phyloP scores from a whole-genome alignment of 2,888 invertebrate species.

The Nemapogon koenigi region DNA sequence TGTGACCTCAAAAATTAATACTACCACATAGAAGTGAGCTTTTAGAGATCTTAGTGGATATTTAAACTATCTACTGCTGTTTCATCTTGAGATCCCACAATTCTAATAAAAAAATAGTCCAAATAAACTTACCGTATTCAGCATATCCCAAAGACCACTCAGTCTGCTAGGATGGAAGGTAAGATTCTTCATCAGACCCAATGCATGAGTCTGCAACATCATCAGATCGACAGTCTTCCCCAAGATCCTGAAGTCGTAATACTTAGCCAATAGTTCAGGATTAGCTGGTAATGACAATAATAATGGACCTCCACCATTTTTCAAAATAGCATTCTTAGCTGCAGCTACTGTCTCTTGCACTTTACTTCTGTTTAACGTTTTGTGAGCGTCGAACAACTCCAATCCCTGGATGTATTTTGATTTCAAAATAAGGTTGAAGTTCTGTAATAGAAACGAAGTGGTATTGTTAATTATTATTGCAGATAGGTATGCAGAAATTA shows the following conservation, averaged over 20 bases:
- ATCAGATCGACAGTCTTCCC: slow-evolving; percentile 71
- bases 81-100: too few relatives aligned
- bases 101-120: too few relatives aligned
- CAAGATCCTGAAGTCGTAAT: slow-evolving; percentile 71
- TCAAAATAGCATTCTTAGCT: slow-evolving; percentile 46
- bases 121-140: slow-evolving; percentile 74
- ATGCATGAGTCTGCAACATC: slow-evolving; percentile 71
- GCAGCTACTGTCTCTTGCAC: slow-evolving; percentile 50
- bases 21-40: too few relatives aligned
- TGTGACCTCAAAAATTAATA: too few relatives aligned
- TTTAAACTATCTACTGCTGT: too few relatives aligned
- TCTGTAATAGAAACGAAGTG: slow-evolving; percentile 37
- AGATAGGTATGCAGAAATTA: too few relatives aligned
- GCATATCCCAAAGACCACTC: slow-evolving; percentile 78
- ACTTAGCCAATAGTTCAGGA: slow-evolving; percentile 72
- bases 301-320: slow-evolving; percentile 56
- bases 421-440: slow-evolving; percentile 57
- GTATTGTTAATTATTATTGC: not conserved
- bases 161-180: slow-evolving; percentile 78
- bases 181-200: slow-evolving; percentile 69
- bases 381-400: slow-evolving; percentile 62
- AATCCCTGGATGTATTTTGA: slow-evolving; percentile 64
- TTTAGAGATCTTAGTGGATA: too few relatives aligned
- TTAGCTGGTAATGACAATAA: slow-evolving; percentile 69
- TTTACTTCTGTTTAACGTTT: slow-evolving; percentile 53